These are phyloP conservation scores for Leucania comma DNA, from an alignment of 2,888 invertebrate genomes.

Conservation along the genomic window DNA sequence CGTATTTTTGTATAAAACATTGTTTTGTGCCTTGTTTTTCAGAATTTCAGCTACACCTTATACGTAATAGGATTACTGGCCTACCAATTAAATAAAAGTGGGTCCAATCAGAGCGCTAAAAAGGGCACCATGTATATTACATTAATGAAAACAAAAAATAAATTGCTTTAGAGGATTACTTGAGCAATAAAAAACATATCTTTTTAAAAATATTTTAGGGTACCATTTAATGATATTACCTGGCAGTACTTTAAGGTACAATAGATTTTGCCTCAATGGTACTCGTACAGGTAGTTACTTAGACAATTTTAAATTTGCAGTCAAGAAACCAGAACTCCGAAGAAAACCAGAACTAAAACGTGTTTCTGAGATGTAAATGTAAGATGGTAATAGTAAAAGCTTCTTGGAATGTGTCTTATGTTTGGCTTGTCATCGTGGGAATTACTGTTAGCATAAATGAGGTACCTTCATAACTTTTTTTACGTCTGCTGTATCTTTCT, in stretches of 20 bases:
- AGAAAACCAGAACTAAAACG: constrained; percentile 25
- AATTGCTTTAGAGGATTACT: constrained; percentile 29
- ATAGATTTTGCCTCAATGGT: constrained; percentile 41
- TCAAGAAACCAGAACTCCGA: constrained; percentile 23
- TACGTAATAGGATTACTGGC: constrained; percentile 37
- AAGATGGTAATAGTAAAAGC: constrained; percentile 44
- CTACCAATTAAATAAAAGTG: constrained; percentile 36
- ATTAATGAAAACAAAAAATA: constrained; percentile 26
- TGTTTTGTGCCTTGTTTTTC: constrained; percentile 31
- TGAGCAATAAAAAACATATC: constrained; percentile 24
- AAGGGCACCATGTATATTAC: constrained; percentile 29
- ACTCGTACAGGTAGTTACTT: constrained; percentile 54
- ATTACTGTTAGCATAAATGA: constrained; percentile 35
- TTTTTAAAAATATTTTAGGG: constrained; percentile 15
- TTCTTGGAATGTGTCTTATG: constrained; percentile 51
- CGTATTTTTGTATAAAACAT: constrained; percentile 20
- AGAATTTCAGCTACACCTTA: constrained; percentile 21
- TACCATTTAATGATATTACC: constrained; percentile 55
- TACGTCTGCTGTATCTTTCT: constrained; percentile 3
- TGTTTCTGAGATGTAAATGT: constrained; percentile 41
- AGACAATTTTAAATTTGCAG: constrained; percentile 42
- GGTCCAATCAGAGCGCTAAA: constrained; percentile 12
- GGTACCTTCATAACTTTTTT: constrained; percentile 25
- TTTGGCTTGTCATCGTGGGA: constrained; percentile 52
- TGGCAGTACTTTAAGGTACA: constrained; percentile 47